These are phyloP conservation scores for Argyrosomus regius DNA, from an alignment of 2,797 vertebrate genomes.

Conservation along the genomic window DNA sequence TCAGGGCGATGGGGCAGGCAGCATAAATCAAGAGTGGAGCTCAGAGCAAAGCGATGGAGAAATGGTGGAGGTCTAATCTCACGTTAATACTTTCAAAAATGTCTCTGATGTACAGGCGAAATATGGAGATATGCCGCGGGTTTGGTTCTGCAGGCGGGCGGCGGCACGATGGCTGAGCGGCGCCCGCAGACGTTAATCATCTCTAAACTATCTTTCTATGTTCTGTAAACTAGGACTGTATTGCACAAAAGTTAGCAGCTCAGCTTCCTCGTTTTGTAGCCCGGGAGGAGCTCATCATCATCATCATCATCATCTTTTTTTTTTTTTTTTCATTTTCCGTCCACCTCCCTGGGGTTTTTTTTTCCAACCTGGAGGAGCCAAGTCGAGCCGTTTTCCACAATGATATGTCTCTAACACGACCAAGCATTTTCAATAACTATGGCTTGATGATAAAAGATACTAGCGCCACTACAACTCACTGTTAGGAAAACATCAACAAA, in stretches of 20 bases:
- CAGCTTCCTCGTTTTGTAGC: constrained; percentile 63
- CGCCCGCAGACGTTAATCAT: constrained; percentile 60
- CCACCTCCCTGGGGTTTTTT: constrained; percentile 27
- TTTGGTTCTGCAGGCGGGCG: constrained; percentile 58
- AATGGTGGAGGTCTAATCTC: constrained; percentile 77
- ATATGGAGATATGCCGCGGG: constrained; percentile 65
- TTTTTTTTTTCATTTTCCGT: background rate
- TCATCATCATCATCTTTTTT: background rate
- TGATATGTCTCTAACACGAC: constrained; percentile 78
- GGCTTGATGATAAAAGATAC: constrained; percentile 75
- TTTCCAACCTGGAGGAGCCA: constrained; percentile 57
- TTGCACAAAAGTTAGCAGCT: constrained; percentile 82
- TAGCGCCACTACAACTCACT: constrained; percentile 75
- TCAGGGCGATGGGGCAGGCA: constrained; percentile 87
- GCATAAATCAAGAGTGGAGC: constrained; percentile 89
- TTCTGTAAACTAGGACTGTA: constrained; percentile 83
- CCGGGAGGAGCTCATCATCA: constrained; percentile 35
- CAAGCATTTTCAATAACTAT: constrained; percentile 67
- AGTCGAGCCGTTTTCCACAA: constrained; percentile 63
- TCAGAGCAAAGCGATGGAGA: constrained; percentile 80
- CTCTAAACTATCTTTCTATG: constrained; percentile 65
- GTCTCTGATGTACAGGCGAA: constrained; percentile 63
- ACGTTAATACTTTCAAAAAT: constrained; percentile 69
- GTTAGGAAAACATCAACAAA: constrained; percentile 75
- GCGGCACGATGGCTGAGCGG: constrained; percentile 22